Evolutionary conservation across 2,797 vertebrate genomes (phyloP).

Genomic region (Oophaga sylvatica): DNA sequence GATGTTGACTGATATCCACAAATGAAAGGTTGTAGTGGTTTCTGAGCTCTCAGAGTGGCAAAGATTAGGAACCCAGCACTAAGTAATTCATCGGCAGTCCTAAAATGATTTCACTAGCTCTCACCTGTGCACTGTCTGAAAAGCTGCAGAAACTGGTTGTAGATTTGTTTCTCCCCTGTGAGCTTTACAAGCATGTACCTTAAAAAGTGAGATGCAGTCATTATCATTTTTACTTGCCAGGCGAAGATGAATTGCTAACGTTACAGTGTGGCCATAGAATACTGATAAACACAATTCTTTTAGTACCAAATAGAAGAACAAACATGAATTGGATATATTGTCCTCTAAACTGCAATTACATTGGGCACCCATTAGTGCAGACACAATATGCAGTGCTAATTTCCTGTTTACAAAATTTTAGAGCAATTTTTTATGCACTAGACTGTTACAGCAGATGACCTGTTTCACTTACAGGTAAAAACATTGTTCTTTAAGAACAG

Average conservation of each 20-base stretch:
- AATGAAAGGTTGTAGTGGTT: neutral
- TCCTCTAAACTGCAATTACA: neutral
- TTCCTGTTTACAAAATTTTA: neutral
- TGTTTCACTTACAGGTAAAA: neutral
- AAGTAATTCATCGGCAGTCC: neutral
- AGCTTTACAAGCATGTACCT: constrained; percentile 1
- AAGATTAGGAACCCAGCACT: neutral
- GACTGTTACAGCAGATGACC: neutral
- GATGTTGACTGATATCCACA: neutral
- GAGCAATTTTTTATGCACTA: neutral
- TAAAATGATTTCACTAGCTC: neutral
- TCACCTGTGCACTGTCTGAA: neutral
- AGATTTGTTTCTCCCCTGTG: constrained; percentile 45
- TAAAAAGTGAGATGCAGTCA: constrained; percentile 26
- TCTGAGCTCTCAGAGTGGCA: neutral
- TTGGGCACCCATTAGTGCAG: neutral
- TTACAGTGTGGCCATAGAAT: neutral
- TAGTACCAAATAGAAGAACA: neutral
- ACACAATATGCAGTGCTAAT: neutral
- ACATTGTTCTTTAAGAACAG: neutral
- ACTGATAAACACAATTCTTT: constrained; percentile 13
- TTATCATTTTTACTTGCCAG: constrained; percentile 25
- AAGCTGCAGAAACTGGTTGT: neutral
- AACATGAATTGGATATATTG: neutral
- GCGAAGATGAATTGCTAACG: constrained; percentile 8